phyloP scores from a whole-genome alignment of 2,797 vertebrate species.

The Rousettus madagascariensis region DNA sequence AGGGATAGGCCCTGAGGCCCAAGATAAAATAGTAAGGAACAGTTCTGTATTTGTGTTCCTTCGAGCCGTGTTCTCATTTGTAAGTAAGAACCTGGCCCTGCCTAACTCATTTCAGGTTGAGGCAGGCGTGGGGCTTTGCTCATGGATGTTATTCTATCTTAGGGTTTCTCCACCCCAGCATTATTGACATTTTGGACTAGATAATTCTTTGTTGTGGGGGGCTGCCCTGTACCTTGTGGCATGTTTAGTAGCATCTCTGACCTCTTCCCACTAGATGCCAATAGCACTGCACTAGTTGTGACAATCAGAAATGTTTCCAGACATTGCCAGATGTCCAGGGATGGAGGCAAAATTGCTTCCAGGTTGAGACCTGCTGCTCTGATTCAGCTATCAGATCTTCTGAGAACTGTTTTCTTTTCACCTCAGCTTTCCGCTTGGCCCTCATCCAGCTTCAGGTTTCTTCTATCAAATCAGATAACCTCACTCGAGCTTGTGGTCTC shows the following conservation, averaged over 20 bases:
- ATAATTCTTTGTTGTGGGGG: background rate
- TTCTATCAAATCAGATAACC: conserved; percentile 91
- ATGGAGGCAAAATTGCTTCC: background rate
- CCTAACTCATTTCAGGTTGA: background rate
- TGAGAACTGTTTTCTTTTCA: background rate
- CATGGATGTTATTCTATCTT: background rate
- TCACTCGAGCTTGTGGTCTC: conserved; percentile 88
- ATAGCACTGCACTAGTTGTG: background rate
- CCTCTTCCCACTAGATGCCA: background rate
- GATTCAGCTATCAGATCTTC: background rate
- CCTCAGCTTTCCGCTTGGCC: conserved; percentile 92
- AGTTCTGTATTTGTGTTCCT: background rate
- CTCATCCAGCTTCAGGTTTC: conserved; percentile 94
- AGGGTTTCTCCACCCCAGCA: background rate
- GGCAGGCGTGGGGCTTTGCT: background rate
- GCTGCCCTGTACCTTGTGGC: background rate
- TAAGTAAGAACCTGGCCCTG: background rate
- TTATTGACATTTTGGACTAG: background rate
- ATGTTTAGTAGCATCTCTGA: background rate
- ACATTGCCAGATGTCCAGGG: background rate
- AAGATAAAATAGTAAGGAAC: background rate
- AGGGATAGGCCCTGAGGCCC: background rate
- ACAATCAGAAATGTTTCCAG: background rate
- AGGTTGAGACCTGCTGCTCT: background rate
- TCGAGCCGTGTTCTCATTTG: background rate